Evolutionary conservation across 2,888 invertebrate genomes (phyloP).

Genomic region (Geotrupes spiniger): DNA sequence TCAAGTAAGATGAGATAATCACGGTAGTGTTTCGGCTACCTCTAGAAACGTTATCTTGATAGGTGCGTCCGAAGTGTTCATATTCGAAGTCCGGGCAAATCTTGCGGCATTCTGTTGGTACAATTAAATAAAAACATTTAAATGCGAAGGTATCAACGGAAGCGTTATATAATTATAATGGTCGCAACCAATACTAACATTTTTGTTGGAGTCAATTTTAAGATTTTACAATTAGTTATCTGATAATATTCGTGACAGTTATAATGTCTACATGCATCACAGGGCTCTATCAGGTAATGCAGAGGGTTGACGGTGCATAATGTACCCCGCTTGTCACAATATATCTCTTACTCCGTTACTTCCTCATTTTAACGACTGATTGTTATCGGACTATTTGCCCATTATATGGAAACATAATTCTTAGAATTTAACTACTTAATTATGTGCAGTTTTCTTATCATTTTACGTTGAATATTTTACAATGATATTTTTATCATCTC

Average conservation of each 20-base stretch:
- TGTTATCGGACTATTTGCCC: constrained; percentile 40
- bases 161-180: no score
- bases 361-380: constrained; percentile 44
- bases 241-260: constrained; percentile 4
- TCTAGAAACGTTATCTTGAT: no score
- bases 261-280: constrained; percentile 7
- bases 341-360: constrained; percentile 39
- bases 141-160: no score
- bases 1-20: no score
- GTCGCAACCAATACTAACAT: no score
- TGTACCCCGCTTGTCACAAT: constrained; percentile 35
- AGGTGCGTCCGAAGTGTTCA: no score
- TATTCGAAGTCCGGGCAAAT: no score
- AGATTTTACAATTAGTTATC: constrained; percentile 3
- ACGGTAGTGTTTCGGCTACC: no score
- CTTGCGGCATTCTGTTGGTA: no score
- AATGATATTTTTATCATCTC: neutral
- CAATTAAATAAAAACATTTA: no score
- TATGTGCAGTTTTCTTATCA: no score
- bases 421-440: constrained; percentile 24
- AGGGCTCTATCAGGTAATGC: constrained; percentile 28
- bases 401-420: constrained; percentile 38
- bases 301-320: constrained; percentile 32
- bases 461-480: neutral
- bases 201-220: no score